phyloP scores from a whole-genome alignment of 2,888 invertebrate species.

The Agapostemon virescens region DNA sequence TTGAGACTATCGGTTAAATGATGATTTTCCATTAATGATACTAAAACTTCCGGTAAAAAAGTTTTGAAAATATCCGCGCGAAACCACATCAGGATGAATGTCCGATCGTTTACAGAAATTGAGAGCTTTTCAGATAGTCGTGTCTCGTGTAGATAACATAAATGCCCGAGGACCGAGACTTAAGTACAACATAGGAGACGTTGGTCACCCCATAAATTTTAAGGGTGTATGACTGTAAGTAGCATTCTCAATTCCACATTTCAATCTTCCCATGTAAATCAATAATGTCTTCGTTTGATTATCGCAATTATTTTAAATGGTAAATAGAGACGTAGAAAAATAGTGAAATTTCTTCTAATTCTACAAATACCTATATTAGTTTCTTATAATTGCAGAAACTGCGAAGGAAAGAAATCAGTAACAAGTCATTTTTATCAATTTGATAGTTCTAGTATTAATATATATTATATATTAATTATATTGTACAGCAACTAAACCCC shows the following conservation, averaged over 20 bases:
- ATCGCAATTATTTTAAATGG: not conserved
- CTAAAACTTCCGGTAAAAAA: not conserved
- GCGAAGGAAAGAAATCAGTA: too few species aligned
- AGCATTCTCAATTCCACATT: constrained; percentile 1
- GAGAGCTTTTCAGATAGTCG: constrained; percentile 35
- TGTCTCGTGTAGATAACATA: constrained; percentile 58
- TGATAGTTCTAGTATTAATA: too few species aligned
- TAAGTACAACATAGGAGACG: constrained; percentile 40
- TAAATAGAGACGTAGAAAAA: too few species aligned
- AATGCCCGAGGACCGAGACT: constrained; percentile 53
- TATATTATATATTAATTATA: too few species aligned
- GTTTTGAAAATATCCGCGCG: not conserved
- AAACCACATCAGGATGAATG: not conserved
- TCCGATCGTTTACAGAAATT: not conserved
- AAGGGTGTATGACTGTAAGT: constrained; percentile 8
- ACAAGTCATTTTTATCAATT: too few species aligned
- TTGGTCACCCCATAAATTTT: constrained; percentile 51
- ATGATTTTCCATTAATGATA: not conserved
- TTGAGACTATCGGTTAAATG: not conserved
- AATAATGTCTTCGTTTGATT: not conserved
- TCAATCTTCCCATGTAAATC: not conserved
- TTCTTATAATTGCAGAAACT: too few species aligned
- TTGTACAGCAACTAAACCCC: too few species aligned
- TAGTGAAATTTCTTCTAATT: too few species aligned
- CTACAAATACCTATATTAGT: too few species aligned